Evolutionary conservation across 2,113 vertebrate species (phyloP), one percentile per base, ranked within the genome.

Genomic region (Takifugu bimaculatus): DNA sequence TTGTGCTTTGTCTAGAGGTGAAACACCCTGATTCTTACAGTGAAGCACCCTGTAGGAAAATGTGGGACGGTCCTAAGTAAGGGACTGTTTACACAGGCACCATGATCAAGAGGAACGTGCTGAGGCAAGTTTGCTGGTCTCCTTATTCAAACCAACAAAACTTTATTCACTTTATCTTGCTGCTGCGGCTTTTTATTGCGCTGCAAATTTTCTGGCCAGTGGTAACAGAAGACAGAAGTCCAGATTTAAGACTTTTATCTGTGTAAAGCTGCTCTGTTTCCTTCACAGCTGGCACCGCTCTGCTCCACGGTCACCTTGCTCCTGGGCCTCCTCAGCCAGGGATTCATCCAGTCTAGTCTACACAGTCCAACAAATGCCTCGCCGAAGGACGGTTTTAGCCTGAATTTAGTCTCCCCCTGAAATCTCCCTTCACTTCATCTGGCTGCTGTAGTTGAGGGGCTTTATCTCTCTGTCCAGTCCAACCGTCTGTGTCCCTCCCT

Each of bases 391-490:
- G 60, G 55, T 60, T 80, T 79, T 62, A 76, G 48, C 56, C 72
- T 58, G 57, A 51, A 67, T 76, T 67, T 54, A 57, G 49, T 79
- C 66, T 78, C 79, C 53, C 59, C 43, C 59, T 57, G 60, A 54
- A 3, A 73, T 81, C 62, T 57, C 62, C 15, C 60, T 63, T 48
- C 12, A 3, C 27, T 82, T 56, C 64, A 74, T 83, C 65, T 84
- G 85, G 65, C 67, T 65, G 63, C 79, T 47, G 63, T 59, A 74
- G 63, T 74, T 44, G 57, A 70, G 75, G 54, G 63, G 68, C 65
- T 87, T 91, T 92, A 92, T 92, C 90, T 88, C 58, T 4, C 57
- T 61, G 70, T 42, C 81, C 90, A 91, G 89, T 86, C 76, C 83
- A 86, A 84, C 88, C 84, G 84, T 57, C 55, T 60, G 62, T 13